phyloP scores from a whole-genome alignment of 2,113 vertebrate species.

The Aptenodytes forsteri region DNA sequence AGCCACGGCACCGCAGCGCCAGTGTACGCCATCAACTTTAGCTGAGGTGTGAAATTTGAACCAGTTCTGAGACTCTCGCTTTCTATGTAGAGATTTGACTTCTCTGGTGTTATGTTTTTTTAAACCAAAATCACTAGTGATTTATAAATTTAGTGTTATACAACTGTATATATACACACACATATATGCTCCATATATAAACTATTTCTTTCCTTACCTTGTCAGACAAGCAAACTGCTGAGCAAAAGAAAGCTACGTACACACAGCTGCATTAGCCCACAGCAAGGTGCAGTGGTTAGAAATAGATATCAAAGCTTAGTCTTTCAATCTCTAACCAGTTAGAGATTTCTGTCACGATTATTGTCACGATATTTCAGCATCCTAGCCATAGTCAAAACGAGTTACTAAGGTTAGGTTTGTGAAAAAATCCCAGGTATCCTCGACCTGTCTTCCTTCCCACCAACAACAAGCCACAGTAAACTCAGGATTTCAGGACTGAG shows the following conservation, averaged over 20 bases:
- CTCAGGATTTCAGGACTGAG: background rate
- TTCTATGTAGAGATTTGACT: background rate
- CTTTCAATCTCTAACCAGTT: background rate
- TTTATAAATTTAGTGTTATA: background rate
- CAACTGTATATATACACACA: background rate
- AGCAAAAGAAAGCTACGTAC: background rate
- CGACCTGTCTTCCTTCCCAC: background rate
- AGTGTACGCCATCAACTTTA: accelerated
- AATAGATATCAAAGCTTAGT: background rate
- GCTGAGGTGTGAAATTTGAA: background rate
- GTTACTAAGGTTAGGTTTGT: background rate
- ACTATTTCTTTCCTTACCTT: background rate
- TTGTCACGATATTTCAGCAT: background rate
- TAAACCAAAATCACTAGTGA: background rate
- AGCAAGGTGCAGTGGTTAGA: background rate
- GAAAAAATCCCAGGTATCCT: background rate
- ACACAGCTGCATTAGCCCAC: background rate
- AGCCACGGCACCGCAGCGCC: background rate
- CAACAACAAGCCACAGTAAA: background rate
- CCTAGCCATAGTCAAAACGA: background rate
- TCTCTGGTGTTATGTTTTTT: background rate
- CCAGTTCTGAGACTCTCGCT: accelerated
- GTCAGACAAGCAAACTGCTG: background rate
- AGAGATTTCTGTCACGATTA: background rate
- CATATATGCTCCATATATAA: background rate